Conservation (phyloP, 1,140 invertebrate species). For the Acyrthosiphon pisum region DNA sequence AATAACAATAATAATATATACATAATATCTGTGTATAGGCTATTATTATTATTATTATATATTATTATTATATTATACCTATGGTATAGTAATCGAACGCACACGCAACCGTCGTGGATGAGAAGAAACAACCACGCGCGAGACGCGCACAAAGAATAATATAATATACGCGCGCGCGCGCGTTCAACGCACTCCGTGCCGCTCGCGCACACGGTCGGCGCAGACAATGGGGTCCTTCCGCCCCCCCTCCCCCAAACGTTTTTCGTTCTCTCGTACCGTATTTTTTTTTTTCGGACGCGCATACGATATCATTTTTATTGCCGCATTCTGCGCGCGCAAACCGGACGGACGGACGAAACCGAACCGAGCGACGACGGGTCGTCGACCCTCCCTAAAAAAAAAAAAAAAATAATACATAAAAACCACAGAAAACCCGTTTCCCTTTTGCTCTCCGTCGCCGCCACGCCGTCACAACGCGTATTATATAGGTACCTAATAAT, state of each 20-base stretch:
- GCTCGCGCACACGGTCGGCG: not conserved
- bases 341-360: constrained; percentile 17
- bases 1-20: not conserved
- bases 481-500: not conserved
- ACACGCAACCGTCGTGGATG: not conserved
- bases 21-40: too few species aligned
- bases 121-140: not conserved
- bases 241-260: not conserved
- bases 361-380: constrained; percentile 15
- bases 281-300: not conserved
- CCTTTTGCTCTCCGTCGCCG: constrained; percentile 25
- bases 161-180: not conserved
- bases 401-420: not conserved
- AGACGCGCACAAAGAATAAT: constrained; percentile 20
- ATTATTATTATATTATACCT: not conserved
- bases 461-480: not conserved
- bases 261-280: constrained; percentile 21
- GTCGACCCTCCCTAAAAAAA: constrained; percentile 50
- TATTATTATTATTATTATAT: not conserved
- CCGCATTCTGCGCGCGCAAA: not conserved
- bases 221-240: constrained; percentile 35
- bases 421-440: constrained; percentile 53
- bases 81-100: not conserved
- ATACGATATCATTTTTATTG: constrained; percentile 18
- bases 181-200: constrained; percentile 44